phyloP scores from a whole-genome alignment of 2,888 invertebrate species.

The Falcaria lacertinaria region DNA sequence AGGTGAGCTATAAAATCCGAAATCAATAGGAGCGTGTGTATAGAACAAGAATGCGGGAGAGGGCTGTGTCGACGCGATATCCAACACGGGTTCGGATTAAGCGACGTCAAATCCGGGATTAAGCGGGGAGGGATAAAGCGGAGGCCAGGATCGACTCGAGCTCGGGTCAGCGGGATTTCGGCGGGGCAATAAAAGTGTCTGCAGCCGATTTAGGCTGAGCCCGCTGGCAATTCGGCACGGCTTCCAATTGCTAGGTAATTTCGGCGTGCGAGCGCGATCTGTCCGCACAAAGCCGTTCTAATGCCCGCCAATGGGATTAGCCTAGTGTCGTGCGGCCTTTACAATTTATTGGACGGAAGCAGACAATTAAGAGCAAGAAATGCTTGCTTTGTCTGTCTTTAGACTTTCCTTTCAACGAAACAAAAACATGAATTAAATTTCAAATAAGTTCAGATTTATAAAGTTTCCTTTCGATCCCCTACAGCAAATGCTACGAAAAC shows the following conservation, averaged over 20 bases:
- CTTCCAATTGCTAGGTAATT: conserved; percentile 79
- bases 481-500: not conserved
- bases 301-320: conserved; percentile 77
- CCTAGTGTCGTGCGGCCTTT: conserved; percentile 66
- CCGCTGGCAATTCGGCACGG: conserved; percentile 70
- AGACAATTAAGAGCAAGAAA: conserved; percentile 51
- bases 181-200: conserved; percentile 80
- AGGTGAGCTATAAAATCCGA: conserved; percentile 55
- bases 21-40: conserved; percentile 63
- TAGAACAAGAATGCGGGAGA: conserved; percentile 56
- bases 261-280: conserved; percentile 73
- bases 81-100: conserved; percentile 84
- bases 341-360: conserved; percentile 72
- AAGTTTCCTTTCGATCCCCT: not conserved
- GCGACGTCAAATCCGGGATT: conserved; percentile 80
- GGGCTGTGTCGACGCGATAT: conserved; percentile 81
- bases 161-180: conserved; percentile 75
- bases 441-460: no score
- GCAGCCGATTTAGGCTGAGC: conserved; percentile 79
- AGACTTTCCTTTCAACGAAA: no score
- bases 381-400: conserved; percentile 25
- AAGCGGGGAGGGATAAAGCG: conserved; percentile 72
- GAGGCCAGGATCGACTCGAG: conserved; percentile 62
- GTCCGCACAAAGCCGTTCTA: conserved; percentile 75
- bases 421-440: no score